These are phyloP conservation scores for Lochmaea crataegi DNA, from an alignment of 2,888 invertebrate species.

Conservation along the genomic window DNA sequence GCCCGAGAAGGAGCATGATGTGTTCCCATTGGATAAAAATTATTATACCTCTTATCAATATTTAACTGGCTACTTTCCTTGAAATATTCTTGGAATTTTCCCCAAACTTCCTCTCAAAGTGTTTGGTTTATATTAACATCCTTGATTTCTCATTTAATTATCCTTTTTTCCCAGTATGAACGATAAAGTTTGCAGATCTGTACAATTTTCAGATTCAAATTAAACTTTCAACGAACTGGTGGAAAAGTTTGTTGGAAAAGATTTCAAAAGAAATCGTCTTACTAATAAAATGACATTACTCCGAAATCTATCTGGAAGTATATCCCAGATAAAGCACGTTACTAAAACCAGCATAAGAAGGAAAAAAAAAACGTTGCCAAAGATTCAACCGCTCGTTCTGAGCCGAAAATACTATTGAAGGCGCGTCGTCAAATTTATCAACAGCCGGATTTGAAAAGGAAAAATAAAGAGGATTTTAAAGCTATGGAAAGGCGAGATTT, in stretches of 20 bases:
- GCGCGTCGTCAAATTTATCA: conserved; percentile 42
- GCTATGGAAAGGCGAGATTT: conserved; percentile 33
- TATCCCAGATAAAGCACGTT: conserved; percentile 34
- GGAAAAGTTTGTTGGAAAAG: background rate
- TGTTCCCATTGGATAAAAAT: too few relatives aligned
- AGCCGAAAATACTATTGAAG: conserved; percentile 35
- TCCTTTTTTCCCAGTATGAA: too few relatives aligned
- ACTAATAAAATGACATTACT: conserved; percentile 37
- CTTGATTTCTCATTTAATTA: too few relatives aligned
- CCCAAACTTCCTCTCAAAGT: too few relatives aligned
- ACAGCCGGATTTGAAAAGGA: conserved; percentile 38
- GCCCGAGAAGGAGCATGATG: too few relatives aligned
- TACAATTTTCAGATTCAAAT: too few relatives aligned
- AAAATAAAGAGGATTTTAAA: conserved; percentile 37
- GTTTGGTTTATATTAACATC: too few relatives aligned
- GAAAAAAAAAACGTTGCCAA: conserved; percentile 22
- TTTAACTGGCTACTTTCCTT: too few relatives aligned
- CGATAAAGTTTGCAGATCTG: too few relatives aligned
- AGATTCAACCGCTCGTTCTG: conserved; percentile 26
- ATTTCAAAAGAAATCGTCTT: conserved; percentile 12
- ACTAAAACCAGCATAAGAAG: conserved; percentile 24
- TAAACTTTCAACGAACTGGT: too few relatives aligned
- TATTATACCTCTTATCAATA: too few relatives aligned
- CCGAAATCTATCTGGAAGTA: conserved; percentile 25
- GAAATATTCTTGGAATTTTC: too few relatives aligned